Evolutionary conservation across 2,113 vertebrate species (phyloP), one percentile per base, ranked within the genome.

Genomic region (Natator depressus): DNA sequence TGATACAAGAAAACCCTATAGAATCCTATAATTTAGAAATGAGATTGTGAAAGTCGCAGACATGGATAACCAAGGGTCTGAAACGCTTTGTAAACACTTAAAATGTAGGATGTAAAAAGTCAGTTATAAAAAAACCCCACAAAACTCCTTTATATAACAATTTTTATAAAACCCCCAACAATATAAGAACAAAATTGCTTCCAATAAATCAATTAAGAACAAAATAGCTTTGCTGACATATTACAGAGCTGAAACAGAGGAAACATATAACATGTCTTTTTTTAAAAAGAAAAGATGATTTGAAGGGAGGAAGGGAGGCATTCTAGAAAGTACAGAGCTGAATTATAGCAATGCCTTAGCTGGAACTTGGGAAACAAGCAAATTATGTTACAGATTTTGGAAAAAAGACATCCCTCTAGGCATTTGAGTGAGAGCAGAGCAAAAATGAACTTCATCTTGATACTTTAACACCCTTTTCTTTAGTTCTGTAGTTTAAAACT

Each of bases 131-230:
- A 82, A 3, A 14, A 38, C 13, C 11, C 29, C 4, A 47, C 75
- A n/a, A 95, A 91, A 42, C 19, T 79, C 78, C 90, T 84, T n/a
- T 50, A 4, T 85, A 17, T 84, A 80, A 76, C 75, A 76, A 38
- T 76, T 76, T 27, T 76, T 42, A 76, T 76, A 89, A 91, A 92
- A 4, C 1, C 35, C 54, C 5, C 49, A 84, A 80, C 10, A 80
- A 46, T 22, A 83, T 51, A 84, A 96, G 78, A 86, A 42, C 1
- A 7, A 14, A 93, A 31, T 80, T 3, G 51, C 47, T 79, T 82
- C 25, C 5, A 94, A 88, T 80, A 91, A 91, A 89, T 90, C 38
- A 79, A 69, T 85, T 88, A 85, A 93, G 95, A 91, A 12, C 38
- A 22, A 55, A 91, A 82, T 22, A 78, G 27, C 2, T 93, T 91